Percentiles rank a stretch among this genome's conserved stretches.
Evolutionary conservation across 2,888 invertebrate genomes (phyloP).

Genomic region (Podotricha telesiphe): DNA sequence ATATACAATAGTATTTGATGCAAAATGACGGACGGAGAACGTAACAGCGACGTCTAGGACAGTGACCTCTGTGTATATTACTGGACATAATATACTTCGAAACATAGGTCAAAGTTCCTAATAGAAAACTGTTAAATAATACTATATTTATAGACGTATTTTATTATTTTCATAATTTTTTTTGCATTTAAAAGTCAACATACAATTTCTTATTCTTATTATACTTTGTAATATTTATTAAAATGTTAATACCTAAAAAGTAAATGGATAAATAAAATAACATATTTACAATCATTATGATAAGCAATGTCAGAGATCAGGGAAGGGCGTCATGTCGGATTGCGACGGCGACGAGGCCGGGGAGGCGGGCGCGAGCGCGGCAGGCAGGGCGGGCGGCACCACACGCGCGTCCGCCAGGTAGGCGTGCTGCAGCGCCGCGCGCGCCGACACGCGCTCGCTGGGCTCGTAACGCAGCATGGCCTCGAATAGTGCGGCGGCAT

Average conservation of each 20-base stretch:
- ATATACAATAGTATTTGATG: too few species aligned
- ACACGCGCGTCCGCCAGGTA: conserved; percentile 90
- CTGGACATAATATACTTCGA: too few species aligned
- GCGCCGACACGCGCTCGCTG: conserved; percentile 90
- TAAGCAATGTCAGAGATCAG: not conserved
- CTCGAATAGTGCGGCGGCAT: conserved; percentile 75
- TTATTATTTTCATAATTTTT: too few species aligned
- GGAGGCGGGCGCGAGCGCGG: conserved; percentile 25
- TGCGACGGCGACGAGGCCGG: conserved; percentile 4
- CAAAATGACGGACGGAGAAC: too few species aligned
- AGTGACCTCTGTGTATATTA: too few species aligned
- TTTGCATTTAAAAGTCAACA: too few species aligned
- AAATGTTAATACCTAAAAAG: not conserved
- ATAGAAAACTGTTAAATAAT: too few species aligned
- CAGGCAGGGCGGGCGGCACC: conserved; percentile 74
- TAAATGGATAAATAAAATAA: not conserved
- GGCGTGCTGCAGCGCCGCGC: conserved; percentile 88
- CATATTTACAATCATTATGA: not conserved
- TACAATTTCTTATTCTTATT: too few species aligned
- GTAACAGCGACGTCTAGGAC: too few species aligned
- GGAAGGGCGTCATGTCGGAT: not conserved
- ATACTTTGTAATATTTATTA: not conserved
- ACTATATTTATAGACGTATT: too few species aligned
- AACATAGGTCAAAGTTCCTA: too few species aligned
- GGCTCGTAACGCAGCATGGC: conserved; percentile 94